phyloP scores from a whole-genome alignment of 2,888 invertebrate genomes.

The Philereme vetulata region DNA sequence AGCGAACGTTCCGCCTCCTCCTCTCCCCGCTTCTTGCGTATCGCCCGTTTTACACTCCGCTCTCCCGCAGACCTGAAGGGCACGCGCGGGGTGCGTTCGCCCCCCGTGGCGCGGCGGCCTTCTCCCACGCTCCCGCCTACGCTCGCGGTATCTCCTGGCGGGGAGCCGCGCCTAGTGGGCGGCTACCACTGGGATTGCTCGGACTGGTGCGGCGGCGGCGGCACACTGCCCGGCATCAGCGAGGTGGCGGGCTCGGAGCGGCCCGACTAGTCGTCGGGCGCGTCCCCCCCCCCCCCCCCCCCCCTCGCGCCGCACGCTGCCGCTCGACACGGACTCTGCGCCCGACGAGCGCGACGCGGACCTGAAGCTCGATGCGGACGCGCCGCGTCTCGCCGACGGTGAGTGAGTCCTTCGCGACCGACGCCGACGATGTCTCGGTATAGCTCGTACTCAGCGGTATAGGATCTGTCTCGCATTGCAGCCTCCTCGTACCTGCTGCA shows the following conservation, averaged over 20 bases:
- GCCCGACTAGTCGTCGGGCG: constrained; percentile 93
- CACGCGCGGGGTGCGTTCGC: constrained; percentile 41
- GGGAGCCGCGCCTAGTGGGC: constrained; percentile 60
- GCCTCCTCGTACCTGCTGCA: constrained; percentile 90
- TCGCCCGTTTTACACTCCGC: constrained; percentile 8
- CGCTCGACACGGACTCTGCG: constrained; percentile 56
- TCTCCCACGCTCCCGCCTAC: constrained; percentile 27
- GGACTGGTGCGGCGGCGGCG: constrained; percentile 91
- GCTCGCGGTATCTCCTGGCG: constrained; percentile 25
- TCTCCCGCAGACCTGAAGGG: constrained; percentile 57
- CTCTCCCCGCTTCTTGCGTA: constrained; percentile 16
- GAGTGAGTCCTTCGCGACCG: neutral
- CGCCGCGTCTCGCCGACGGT: constrained; percentile 1
- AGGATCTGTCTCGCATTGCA: constrained; percentile 40
- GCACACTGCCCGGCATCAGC: constrained; percentile 95
- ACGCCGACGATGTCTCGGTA: neutral
- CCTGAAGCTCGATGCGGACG: constrained; percentile 21
- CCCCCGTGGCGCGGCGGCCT: constrained; percentile 32
- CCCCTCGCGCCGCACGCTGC: constrained; percentile 79
- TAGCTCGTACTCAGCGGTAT: no score
- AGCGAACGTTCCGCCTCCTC: constrained; percentile 46
- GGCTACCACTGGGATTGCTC: constrained; percentile 99
- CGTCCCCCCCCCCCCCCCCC: constrained; percentile 91
- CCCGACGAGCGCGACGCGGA: constrained; percentile 57
- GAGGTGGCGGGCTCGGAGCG: constrained; percentile 91